Percentiles rank a stretch among this genome's conserved stretches.
Conservation (phyloP, 1,140 invertebrate genomes). For the Aphelinus certus region DNA sequence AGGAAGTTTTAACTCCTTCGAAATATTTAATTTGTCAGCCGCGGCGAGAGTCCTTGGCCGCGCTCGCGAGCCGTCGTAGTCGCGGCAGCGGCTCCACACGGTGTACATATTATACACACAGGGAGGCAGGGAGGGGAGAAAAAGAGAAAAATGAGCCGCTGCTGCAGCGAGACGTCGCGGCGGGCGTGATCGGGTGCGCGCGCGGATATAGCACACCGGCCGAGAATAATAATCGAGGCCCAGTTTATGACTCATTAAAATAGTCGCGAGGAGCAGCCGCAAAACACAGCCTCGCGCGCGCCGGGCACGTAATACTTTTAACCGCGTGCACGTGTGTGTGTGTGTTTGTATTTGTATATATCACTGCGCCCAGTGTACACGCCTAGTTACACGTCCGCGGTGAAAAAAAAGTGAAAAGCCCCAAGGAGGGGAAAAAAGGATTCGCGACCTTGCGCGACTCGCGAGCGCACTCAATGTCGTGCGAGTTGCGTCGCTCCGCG, state of each 20-base stretch:
- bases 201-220: not conserved
- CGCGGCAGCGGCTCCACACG: too few relatives aligned
- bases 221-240: constrained; percentile 37
- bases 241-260: constrained; percentile 53
- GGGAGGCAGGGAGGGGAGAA: too few relatives aligned
- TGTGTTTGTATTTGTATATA: too few relatives aligned
- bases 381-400: not conserved
- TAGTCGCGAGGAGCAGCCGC: not conserved
- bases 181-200: not conserved
- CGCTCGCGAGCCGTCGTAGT: too few relatives aligned
- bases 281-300: not conserved
- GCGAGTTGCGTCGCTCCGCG: constrained; percentile 11
- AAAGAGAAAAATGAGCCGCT: too few relatives aligned
- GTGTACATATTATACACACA: too few relatives aligned
- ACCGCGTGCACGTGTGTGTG: not conserved
- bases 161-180: not conserved
- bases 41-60: too few relatives aligned
- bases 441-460: constrained; percentile 20
- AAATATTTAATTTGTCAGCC: too few relatives aligned
- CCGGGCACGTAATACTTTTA: not conserved
- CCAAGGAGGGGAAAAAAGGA: constrained; percentile 24
- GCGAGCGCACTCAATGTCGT: not conserved
- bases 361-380: not conserved
- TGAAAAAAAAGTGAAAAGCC: not conserved
- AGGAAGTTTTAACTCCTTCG: too few relatives aligned